Conservation (phyloP, 2,888 invertebrate genomes). For the Fragum whitleyi region DNA sequence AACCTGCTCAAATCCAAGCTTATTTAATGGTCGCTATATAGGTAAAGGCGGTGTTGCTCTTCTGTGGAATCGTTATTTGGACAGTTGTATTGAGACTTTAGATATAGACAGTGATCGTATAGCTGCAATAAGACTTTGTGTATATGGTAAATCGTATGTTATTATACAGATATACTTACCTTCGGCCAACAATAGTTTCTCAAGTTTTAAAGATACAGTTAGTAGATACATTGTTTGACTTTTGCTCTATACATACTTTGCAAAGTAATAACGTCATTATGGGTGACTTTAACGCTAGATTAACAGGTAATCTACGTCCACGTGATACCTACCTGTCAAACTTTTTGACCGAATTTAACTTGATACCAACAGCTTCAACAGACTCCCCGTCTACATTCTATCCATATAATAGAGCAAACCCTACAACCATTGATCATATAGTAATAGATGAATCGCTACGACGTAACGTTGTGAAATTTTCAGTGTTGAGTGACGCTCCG, state of each 20-base stretch:
- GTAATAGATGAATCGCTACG: neutral
- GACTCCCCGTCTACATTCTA: neutral
- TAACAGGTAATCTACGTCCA: neutral
- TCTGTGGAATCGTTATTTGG: conserved; percentile 16
- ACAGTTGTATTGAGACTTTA: conserved; percentile 13
- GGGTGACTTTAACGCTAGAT: neutral
- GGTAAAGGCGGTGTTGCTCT: conserved; percentile 25
- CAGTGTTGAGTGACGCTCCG: neutral
- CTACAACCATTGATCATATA: neutral
- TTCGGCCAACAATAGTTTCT: neutral
- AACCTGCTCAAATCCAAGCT: conserved; percentile 5
- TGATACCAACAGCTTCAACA: neutral
- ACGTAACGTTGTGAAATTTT: neutral
- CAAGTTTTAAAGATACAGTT: neutral
- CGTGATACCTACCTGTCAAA: neutral
- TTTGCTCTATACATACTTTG: neutral
- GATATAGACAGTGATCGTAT: conserved; percentile 28
- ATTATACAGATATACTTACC: neutral
- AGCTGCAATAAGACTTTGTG: conserved; percentile 4
- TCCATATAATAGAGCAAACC: neutral
- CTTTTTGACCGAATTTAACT: neutral
- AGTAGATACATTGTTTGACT: neutral
- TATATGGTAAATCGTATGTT: neutral
- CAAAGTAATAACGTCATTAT: neutral
- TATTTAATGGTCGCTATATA: neutral